Evolutionary conservation across 1,140 invertebrate species (phyloP).

Genomic region (Drosophila kohkoa): DNA sequence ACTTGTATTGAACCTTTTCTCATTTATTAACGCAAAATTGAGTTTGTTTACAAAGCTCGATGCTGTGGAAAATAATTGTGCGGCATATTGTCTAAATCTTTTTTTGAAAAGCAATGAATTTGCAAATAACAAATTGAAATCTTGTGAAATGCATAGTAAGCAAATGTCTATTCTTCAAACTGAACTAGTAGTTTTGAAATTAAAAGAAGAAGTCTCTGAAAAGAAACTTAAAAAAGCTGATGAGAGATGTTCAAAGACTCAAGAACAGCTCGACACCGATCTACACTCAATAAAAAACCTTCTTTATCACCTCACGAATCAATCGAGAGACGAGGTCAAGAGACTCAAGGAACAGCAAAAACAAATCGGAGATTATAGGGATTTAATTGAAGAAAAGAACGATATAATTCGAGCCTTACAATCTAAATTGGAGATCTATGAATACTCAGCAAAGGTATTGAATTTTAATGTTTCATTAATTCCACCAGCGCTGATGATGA

Average conservation of each 20-base stretch:
- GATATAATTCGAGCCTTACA: slow-evolving; percentile 21
- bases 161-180: slow-evolving; percentile 29
- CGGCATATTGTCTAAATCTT: slow-evolving; percentile 23
- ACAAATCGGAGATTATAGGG: slow-evolving; percentile 12
- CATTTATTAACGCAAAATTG: not conserved
- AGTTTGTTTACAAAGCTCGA: not conserved
- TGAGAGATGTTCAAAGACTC: not conserved
- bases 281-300: slow-evolving; percentile 5
- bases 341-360: not conserved
- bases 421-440: not conserved
- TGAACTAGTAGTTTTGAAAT: slow-evolving; percentile 20
- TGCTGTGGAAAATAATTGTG: slow-evolving; percentile 6
- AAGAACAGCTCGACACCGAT: slow-evolving; percentile 18
- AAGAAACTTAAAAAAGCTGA: slow-evolving; percentile 14
- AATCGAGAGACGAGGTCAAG: not conserved
- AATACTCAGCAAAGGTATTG: not conserved
- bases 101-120: slow-evolving; percentile 10
- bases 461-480: slow-evolving; percentile 3
- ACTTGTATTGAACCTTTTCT: not conserved
- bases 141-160: slow-evolving; percentile 18
- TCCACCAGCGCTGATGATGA: not conserved
- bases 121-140: slow-evolving; percentile 16
- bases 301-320: not conserved
- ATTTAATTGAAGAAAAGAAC: slow-evolving; percentile 15
- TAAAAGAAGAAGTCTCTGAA: slow-evolving; percentile 23